Conservation (phyloP, 2,797 vertebrate species). For the Pseudochaenichthys georgianus region DNA sequence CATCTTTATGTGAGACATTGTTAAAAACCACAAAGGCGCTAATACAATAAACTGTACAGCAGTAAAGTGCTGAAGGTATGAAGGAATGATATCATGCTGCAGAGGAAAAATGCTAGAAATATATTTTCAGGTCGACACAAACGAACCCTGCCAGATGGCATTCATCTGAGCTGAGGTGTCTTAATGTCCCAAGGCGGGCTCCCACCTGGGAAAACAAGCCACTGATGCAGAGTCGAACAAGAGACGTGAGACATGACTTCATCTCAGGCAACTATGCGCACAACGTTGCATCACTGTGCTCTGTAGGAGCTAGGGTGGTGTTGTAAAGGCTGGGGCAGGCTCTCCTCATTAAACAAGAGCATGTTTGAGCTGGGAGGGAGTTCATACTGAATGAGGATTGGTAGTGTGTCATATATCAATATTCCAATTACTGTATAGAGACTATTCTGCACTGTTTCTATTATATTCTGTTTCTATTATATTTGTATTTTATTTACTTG, state of each 20-base stretch:
- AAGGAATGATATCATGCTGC: no score
- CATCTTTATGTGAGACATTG: not conserved
- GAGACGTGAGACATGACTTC: constrained; percentile 55
- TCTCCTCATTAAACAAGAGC: constrained; percentile 28
- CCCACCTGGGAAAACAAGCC: constrained; percentile 57
- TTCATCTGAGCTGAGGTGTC: constrained; percentile 19
- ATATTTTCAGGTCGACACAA: no score
- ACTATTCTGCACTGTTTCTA: no score
- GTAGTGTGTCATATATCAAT: not conserved
- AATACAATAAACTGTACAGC: not conserved
- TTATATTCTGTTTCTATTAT: no score
- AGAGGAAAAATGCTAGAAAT: not conserved
- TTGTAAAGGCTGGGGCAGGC: not conserved
- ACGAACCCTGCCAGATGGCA: constrained; percentile 27
- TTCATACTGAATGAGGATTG: not conserved
- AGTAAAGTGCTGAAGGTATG: not conserved
- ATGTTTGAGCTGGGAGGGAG: not conserved
- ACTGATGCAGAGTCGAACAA: constrained; percentile 23
- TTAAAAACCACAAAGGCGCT: not conserved
- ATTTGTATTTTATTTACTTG: no score
- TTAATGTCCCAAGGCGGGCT: constrained; percentile 37
- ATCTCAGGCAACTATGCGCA: constrained; percentile 68
- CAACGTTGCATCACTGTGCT: constrained; percentile 74
- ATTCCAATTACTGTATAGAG: no score
- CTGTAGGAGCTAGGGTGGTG: constrained; percentile 46